Evolutionary conservation across 2,888 invertebrate species (phyloP).

Genomic region (Dromius quadrimaculatus): DNA sequence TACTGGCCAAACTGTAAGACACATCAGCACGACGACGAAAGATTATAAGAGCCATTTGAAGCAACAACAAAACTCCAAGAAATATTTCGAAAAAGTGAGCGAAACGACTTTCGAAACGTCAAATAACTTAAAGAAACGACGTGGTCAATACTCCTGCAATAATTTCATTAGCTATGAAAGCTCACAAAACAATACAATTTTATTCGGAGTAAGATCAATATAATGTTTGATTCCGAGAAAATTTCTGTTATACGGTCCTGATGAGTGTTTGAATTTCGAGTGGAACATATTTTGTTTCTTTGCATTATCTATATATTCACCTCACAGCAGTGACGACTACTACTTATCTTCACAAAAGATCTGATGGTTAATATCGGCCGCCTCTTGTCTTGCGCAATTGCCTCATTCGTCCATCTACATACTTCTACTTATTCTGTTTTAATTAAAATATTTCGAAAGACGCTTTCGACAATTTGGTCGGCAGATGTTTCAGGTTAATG

Average conservation of each 20-base stretch:
- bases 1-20: too few species aligned
- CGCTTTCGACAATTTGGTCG: slow-evolving; percentile 26
- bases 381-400: slow-evolving; percentile 35
- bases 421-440: slow-evolving; percentile 23
- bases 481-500: slow-evolving; percentile 38
- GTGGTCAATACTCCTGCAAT: too few species aligned
- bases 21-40: too few species aligned
- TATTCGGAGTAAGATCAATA: too few species aligned
- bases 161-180: too few species aligned
- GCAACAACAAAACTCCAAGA: too few species aligned
- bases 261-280: slow-evolving; percentile 16
- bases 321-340: slow-evolving; percentile 23
- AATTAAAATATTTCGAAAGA: slow-evolving; percentile 36
- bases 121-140: too few species aligned
- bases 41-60: too few species aligned
- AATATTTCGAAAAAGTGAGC: too few species aligned
- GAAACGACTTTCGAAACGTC: too few species aligned
- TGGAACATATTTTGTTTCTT: slow-evolving; percentile 35
- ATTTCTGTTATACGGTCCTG: slow-evolving; percentile 25
- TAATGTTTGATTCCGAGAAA: neutral
- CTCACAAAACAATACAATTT: too few species aligned
- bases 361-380: slow-evolving; percentile 34
- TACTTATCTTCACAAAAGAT: slow-evolving; percentile 29
- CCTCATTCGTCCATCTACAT: slow-evolving; percentile 3
- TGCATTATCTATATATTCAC: slow-evolving; percentile 36